Evolutionary conservation across 2,888 invertebrate species (phyloP).

Genomic region (Acleris holmiana): DNA sequence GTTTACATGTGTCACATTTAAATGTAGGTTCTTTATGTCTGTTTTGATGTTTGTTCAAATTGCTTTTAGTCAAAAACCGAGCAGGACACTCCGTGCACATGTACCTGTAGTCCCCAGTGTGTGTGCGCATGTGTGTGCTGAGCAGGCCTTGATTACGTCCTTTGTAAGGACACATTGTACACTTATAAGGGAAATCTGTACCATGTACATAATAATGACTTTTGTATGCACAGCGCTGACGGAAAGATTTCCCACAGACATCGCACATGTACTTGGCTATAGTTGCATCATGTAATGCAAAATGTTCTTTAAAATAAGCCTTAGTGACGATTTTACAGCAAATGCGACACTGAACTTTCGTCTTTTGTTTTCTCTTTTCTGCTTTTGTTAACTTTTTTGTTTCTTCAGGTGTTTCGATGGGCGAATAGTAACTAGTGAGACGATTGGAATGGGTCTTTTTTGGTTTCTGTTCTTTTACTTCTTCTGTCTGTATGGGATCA

Average conservation of each 20-base stretch:
- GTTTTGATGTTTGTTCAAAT: slow-evolving; percentile 46
- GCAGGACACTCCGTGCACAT: slow-evolving; percentile 40
- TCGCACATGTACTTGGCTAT: slow-evolving; percentile 36
- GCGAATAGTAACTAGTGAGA: slow-evolving; percentile 26
- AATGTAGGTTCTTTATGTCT: slow-evolving; percentile 45
- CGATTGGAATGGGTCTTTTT: slow-evolving; percentile 18
- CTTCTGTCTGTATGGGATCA: background rate
- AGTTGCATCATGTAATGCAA: slow-evolving; percentile 32
- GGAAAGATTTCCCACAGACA: slow-evolving; percentile 36
- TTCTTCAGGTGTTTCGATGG: slow-evolving; percentile 18
- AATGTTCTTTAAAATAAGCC: slow-evolving; percentile 35
- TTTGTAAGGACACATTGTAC: slow-evolving; percentile 41
- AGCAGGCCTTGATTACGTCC: slow-evolving; percentile 40
- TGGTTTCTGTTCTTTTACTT: slow-evolving; percentile 20
- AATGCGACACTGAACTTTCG: slow-evolving; percentile 34
- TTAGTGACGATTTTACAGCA: slow-evolving; percentile 35
- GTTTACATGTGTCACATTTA: slow-evolving; percentile 36
- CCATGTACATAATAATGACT: slow-evolving; percentile 38
- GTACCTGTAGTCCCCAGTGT: slow-evolving; percentile 39
- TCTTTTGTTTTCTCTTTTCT: slow-evolving; percentile 10
- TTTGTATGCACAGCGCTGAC: slow-evolving; percentile 30
- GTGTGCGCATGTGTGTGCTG: slow-evolving; percentile 41
- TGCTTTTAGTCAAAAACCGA: slow-evolving; percentile 41
- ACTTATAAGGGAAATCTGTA: slow-evolving; percentile 41
- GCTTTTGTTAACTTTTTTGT: slow-evolving; percentile 9